Base-by-base conservation (phyloP, 2,888 invertebrate species). In the Polydrusus tereticollis region DNA sequence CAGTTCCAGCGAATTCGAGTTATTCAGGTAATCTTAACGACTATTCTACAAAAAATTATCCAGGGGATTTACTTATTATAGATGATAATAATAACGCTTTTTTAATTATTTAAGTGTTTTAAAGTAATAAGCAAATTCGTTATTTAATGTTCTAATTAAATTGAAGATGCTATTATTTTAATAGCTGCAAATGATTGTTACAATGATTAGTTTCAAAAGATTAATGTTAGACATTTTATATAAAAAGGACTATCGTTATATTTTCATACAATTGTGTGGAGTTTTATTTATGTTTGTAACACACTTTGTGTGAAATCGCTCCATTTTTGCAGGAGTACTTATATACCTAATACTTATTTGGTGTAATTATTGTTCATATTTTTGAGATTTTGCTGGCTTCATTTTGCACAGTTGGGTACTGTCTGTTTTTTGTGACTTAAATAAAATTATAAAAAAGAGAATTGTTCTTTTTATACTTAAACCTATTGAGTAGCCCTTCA, bases 301-400 rank as follows among this genome's bases (percentile, higher is more conserved):
- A 80, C 77, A 78, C 78, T 77, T 77, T 80, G 77, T 81, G 79
- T 80, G 78, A 77, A 80, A 79, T 79, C 71, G 74, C 73, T 76
- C 75, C 78, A 75, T 74, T 72, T 75, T 67, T 69, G 70, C 69
- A 76, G 76, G 76, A 57, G 55, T 71, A 67, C n/a, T 76, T 75
- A 63, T 64, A 59, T 72, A 75, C 74, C 76, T 75, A 71, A 76
- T 76, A 77, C 72, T 76, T n/a, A n/a, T n/a, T n/a, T n/a, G n/a
- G n/a, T n/a, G n/a, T n/a, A n/a, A n/a, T n/a, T n/a, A n/a, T 76
- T 69, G 75, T 73, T 77, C 67, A 63, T 75, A 75, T 77, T 76
- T 77, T 78, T 79, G 73, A 38, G 38, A 41, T 57, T 64, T 52
- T 57, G 21, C 29, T 38, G 41, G 41, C 57, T 57, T 66, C 26